Evolutionary conservation across 2,797 vertebrate species (phyloP).

Genomic region (Paramormyrops hopkinsi): DNA sequence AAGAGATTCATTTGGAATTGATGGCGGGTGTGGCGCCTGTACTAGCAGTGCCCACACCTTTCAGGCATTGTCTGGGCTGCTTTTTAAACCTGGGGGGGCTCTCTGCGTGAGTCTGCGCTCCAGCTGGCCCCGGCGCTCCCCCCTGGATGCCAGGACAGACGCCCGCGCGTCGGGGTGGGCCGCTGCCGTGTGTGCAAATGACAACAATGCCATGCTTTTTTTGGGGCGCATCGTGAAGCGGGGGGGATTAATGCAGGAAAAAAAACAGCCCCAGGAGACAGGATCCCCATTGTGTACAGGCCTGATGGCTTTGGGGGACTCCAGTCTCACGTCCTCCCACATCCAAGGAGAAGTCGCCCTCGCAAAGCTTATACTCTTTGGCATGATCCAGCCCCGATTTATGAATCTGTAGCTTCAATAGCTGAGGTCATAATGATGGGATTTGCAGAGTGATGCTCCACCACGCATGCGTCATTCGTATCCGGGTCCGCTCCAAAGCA

Average conservation of each 20-base stretch:
- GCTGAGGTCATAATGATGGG: background rate
- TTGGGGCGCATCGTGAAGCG: background rate
- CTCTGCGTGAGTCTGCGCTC: slow-evolving; percentile 46
- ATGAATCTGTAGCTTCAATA: background rate
- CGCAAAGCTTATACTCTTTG: slow-evolving; percentile 18
- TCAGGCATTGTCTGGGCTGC: slow-evolving; percentile 12
- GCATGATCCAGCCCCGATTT: background rate
- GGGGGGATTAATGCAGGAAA: background rate
- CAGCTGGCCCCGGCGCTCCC: slow-evolving; percentile 24
- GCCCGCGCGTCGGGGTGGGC: background rate
- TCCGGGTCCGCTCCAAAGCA: background rate
- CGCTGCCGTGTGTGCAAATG: background rate
- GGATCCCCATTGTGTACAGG: slow-evolving; percentile 43
- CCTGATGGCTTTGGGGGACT: slow-evolving; percentile 37
- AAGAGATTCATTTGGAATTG: slow-evolving; percentile 26
- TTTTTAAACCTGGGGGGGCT: slow-evolving; percentile 25
- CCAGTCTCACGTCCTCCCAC: slow-evolving; percentile 34
- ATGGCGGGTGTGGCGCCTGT: slow-evolving; percentile 39
- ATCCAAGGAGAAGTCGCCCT: slow-evolving; percentile 29
- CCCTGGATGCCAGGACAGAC: slow-evolving; percentile 13
- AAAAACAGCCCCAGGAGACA: slow-evolving; percentile 29
- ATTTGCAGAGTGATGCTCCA: background rate
- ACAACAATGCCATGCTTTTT: background rate
- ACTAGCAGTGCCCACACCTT: slow-evolving; percentile 39
- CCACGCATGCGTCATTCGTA: background rate